Evolutionary conservation across 2,113 vertebrate species (phyloP).

Genomic region (Desmodus rotundus): DNA sequence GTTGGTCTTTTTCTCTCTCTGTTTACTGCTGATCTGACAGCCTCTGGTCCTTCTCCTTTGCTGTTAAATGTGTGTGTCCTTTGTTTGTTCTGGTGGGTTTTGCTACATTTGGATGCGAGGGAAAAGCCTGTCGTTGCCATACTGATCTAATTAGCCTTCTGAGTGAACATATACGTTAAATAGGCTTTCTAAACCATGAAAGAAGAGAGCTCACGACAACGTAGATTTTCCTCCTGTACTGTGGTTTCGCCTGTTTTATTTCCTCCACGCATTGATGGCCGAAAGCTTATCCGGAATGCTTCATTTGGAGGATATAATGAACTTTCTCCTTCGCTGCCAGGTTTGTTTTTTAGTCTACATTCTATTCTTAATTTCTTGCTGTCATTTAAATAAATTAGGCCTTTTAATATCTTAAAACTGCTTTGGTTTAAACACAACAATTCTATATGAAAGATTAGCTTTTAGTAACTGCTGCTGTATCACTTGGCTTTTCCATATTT

Average conservation of each 20-base stretch:
- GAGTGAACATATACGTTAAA: slow-evolving; percentile 76
- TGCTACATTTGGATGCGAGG: slow-evolving; percentile 80
- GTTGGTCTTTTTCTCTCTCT: slow-evolving; percentile 57
- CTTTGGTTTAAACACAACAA: slow-evolving; percentile 24
- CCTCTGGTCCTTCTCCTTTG: slow-evolving; percentile 71
- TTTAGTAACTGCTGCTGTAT: background rate
- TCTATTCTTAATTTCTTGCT: slow-evolving; percentile 64
- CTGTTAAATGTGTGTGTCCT: slow-evolving; percentile 79
- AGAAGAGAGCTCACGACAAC: slow-evolving; percentile 89
- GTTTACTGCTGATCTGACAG: slow-evolving; percentile 79
- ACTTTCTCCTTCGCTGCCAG: slow-evolving; percentile 91
- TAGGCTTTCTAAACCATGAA: slow-evolving; percentile 88
- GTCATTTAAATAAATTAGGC: slow-evolving; percentile 14
- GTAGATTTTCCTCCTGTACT: slow-evolving; percentile 93
- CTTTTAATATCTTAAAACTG: slow-evolving; percentile 40
- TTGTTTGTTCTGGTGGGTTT: slow-evolving; percentile 79
- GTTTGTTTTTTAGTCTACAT: slow-evolving; percentile 84
- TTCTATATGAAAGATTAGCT: slow-evolving; percentile 28
- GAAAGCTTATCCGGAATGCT: slow-evolving; percentile 97
- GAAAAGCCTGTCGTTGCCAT: slow-evolving; percentile 80
- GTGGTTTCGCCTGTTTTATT: slow-evolving; percentile 85
- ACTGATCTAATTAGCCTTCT: slow-evolving; percentile 81
- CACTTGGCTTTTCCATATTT: slow-evolving; percentile 15
- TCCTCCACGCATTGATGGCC: slow-evolving; percentile 89
- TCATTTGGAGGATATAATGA: slow-evolving; percentile 98